Base-by-base conservation (phyloP, 2,888 invertebrate species). In the Hydrotaea cyrtoneurina region DNA sequence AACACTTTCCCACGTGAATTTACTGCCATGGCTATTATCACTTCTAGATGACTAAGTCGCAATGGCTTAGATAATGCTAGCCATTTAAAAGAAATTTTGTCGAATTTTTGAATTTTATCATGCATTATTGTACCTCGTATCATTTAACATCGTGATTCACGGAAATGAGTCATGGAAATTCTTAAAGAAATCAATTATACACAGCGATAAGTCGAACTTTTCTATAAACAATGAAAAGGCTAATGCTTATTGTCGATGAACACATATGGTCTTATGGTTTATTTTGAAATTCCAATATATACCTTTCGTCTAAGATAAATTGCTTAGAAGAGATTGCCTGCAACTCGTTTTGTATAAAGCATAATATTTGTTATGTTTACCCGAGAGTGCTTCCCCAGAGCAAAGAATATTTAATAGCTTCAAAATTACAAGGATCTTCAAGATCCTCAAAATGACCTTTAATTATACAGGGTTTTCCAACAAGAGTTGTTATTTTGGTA, bases 1-100 rank as follows among this genome's bases (percentile, higher is more conserved):
- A 43, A 11, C 57, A 59, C 15, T 15, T 26, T 59, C 26, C 15
- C 10, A 43, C 31, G n/a, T n/a, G n/a, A 31, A 31, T 31, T n/a
- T 26, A 62, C 26, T 31, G 31, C n/a, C 31, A 62, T 62, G 31
- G 62, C 62, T 36, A n/a, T n/a, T 62, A 13, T 31, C 62, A 62
- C 31, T 62, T 62, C 17, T 15, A 62, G n/a, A 31, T 7, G 3
- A 31, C n/a, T n/a, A n/a, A n/a, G n/a, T 15, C 11, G 7, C n/a
- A 31, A n/a, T 26, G 31, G 31, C 15, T 10, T 26, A 4, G 31
- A 31, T 26, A 43, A n/a, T 62, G 17, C 26, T 11, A 23, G 15
- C 8, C 43, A 43, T 13, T 43, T 43, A 43, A 43, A 15, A 43
- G 1, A 10, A 43, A 43, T 43, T 43, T 43, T 1, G 43, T 11